Evolutionary conservation across 53 echinoderm and acorn worm genomes (phyloP).

Genomic region (Hippasteria phrygiana): DNA sequence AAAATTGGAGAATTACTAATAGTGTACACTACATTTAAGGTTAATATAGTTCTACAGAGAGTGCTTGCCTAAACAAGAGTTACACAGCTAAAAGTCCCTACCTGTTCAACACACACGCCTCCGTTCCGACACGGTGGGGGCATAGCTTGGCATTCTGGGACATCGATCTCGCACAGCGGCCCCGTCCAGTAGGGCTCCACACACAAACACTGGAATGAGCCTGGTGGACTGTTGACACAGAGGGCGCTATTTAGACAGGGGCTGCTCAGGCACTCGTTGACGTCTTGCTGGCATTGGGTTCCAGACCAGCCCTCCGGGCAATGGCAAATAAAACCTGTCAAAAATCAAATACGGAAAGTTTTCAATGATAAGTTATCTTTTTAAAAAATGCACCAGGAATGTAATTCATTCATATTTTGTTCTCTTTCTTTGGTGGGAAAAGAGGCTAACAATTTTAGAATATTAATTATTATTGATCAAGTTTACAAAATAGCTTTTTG

Average conservation of each 20-base stretch:
- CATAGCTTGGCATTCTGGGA: conserved; percentile 73
- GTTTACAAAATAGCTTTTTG: too few relatives aligned
- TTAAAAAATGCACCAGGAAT: too few relatives aligned
- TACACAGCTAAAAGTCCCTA: too few relatives aligned
- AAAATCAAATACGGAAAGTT: neutral
- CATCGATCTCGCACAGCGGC: conserved; percentile 77
- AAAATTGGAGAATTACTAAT: too few relatives aligned
- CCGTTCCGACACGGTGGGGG: conserved; percentile 84
- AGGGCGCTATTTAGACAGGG: conserved; percentile 77
- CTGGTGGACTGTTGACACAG: conserved; percentile 76
- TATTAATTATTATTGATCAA: too few relatives aligned
- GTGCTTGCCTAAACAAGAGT: too few relatives aligned
- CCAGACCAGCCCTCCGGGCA: conserved; percentile 78
- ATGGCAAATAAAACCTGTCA: conserved; percentile 61
- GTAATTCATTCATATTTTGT: neutral
- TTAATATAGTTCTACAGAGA: too few relatives aligned
- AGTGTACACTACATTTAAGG: too few relatives aligned
- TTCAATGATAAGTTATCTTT: neutral
- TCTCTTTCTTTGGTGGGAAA: too few relatives aligned
- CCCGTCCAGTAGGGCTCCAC: conserved; percentile 68
- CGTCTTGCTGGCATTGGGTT: conserved; percentile 77
- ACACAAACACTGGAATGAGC: conserved; percentile 81
- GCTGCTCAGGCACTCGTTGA: conserved; percentile 82
- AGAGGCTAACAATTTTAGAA: too few relatives aligned
- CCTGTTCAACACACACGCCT: conserved; percentile 81